Evolutionary conservation across 2,888 invertebrate genomes (phyloP).

Genomic region (Ariolimax columbianus): DNA sequence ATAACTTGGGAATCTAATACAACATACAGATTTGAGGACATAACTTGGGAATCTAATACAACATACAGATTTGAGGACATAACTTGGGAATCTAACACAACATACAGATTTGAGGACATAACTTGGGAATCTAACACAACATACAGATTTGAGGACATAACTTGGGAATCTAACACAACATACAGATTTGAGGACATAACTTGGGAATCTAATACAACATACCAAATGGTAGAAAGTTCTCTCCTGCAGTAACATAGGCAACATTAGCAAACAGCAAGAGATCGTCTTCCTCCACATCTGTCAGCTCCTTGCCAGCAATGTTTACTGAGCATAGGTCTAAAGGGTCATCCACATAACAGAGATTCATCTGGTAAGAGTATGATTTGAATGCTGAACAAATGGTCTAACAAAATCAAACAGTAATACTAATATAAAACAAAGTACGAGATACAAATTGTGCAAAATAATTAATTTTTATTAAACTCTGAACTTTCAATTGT

Average conservation of each 20-base stretch:
- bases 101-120: too few relatives aligned
- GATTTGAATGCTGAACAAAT: not conserved
- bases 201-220: slow-evolving; percentile 40
- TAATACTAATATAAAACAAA: not conserved
- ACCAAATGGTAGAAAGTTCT: slow-evolving; percentile 77
- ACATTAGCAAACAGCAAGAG: slow-evolving; percentile 78
- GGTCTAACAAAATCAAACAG: not conserved
- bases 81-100: too few relatives aligned
- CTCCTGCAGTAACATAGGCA: slow-evolving; percentile 77
- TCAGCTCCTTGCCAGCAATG: slow-evolving; percentile 72
- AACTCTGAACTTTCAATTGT: too few relatives aligned
- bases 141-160: too few relatives aligned
- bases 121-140: too few relatives aligned
- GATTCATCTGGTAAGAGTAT: slow-evolving; percentile 73
- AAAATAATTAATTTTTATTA: not conserved
- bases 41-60: too few relatives aligned
- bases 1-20: too few relatives aligned
- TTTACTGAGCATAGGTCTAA: slow-evolving; percentile 76
- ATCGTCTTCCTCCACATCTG: slow-evolving; percentile 76
- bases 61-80: too few relatives aligned
- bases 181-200: not conserved
- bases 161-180: too few relatives aligned
- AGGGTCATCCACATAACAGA: slow-evolving; percentile 78
- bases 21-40: too few relatives aligned
- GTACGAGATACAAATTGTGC: not conserved